These are phyloP conservation scores for Zaprionus taronus DNA, from an alignment of 1,140 invertebrate genomes.

Conservation along the genomic window DNA sequence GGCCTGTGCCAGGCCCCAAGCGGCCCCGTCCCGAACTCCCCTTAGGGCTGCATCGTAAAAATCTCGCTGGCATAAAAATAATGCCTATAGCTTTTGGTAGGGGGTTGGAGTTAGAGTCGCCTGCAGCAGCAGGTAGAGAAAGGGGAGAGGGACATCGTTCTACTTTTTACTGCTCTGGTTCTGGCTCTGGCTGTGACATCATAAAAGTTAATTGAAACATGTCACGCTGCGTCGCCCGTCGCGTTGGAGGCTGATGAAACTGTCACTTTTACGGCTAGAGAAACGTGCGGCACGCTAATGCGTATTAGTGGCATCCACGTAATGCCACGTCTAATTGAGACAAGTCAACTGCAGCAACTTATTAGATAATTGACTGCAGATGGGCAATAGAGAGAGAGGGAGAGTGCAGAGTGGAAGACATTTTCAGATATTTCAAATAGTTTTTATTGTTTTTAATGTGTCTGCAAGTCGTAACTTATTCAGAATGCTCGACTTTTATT, in stretches of 20 bases:
- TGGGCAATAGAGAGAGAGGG: neutral
- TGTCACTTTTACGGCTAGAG: slow-evolving; percentile 47
- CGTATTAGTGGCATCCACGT: slow-evolving; percentile 45
- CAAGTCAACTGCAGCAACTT: slow-evolving; percentile 56
- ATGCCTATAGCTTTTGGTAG: slow-evolving; percentile 60
- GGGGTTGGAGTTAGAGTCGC: neutral
- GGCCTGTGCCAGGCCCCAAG: slow-evolving; percentile 33
- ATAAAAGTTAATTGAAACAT: slow-evolving; percentile 77
- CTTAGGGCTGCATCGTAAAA: slow-evolving; percentile 59
- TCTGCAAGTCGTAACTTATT: neutral
- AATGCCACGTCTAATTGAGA: slow-evolving; percentile 53
- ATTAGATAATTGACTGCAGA: slow-evolving; percentile 21
- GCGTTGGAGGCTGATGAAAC: slow-evolving; percentile 3
- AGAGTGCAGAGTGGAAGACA: neutral
- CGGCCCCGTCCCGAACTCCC: slow-evolving; percentile 10
- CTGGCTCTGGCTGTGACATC: slow-evolving; percentile 15
- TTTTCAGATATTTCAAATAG: neutral
- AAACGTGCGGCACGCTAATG: slow-evolving; percentile 66
- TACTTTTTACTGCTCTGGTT: slow-evolving; percentile 11
- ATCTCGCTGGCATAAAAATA: slow-evolving; percentile 67
- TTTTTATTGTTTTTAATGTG: slow-evolving; percentile 1
- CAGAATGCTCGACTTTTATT: neutral
- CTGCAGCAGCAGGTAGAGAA: slow-evolving; percentile 11
- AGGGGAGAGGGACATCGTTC: neutral
- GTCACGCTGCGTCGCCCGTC: slow-evolving; percentile 21